Evolutionary conservation across 2,888 invertebrate species (phyloP).

Genomic region (Drosophila nigritarsus): DNA sequence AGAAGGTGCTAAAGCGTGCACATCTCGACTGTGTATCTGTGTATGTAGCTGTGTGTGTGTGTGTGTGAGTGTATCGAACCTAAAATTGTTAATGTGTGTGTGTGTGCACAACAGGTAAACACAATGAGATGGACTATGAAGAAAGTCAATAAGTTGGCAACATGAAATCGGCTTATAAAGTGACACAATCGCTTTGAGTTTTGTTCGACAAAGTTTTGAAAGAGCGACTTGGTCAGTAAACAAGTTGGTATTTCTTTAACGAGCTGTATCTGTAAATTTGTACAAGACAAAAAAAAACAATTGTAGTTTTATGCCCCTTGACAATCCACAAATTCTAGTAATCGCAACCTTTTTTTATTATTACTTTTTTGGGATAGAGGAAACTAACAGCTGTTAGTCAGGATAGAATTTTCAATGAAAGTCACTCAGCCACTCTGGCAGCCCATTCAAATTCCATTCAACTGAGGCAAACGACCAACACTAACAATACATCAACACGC

Average conservation of each 20-base stretch:
- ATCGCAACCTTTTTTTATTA: neutral
- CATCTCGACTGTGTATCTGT: too few species aligned
- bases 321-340: neutral
- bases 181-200: conserved; percentile 10
- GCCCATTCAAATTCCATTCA: conserved; percentile 45
- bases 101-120: conserved; percentile 17
- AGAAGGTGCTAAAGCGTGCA: conserved; percentile 58
- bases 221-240: neutral
- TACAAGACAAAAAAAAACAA: neutral
- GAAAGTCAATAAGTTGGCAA: conserved; percentile 26
- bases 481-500: conserved; percentile 47
- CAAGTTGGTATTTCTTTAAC: neutral
- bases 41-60: too few species aligned
- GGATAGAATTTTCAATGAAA: conserved; percentile 19
- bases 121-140: conserved; percentile 7
- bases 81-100: conserved; percentile 6
- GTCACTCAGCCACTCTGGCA: conserved; percentile 13
- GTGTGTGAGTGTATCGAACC: conserved; percentile 27
- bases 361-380: neutral
- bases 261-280: neutral
- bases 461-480: conserved; percentile 20
- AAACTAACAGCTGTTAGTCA: conserved; percentile 11
- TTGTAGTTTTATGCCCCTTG: neutral
- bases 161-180: conserved; percentile 13
- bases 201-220: neutral